Base-by-base conservation (phyloP, 2,888 invertebrate species). In the Auanema freiburgensis region DNA sequence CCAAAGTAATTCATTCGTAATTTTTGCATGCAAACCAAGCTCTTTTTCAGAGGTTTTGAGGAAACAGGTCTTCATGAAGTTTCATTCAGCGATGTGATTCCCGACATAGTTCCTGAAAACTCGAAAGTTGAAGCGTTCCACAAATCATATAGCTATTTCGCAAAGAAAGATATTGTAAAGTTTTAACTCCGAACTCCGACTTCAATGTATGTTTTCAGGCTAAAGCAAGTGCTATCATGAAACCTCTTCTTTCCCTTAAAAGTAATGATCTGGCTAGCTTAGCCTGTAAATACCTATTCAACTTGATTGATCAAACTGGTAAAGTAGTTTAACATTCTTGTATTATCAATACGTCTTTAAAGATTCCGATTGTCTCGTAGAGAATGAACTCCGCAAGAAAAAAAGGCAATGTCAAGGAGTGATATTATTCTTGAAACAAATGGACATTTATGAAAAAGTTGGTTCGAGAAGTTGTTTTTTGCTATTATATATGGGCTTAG, bases 381-480 rank as follows among this genome's bases (percentile, higher is more conserved):
- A 54, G 16, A 18, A n/a, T 10, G 54, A 60, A 18, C 40, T 60
- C 2, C 8, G 18, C 16, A 55, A 54, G 54, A 60, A 60, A 40
- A 43, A 49, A 40, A 54, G 40, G 18, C 49, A 54, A n/a, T 54
- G 53, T 25, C 49, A 60, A n/a, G 46, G 51, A n/a, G 53, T 60
- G 12, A 43, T 54, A 2, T 49, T 60, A 6, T 60, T 54, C 49
- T 18, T 60, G 44, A 60, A 60, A 43, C 60, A 60, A 41, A 60
- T 18, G 12, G 55, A 60, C 14, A 21, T 42, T 12, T 44, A 54
- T 18, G 42, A 43, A 3, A 11, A 23, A 10, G 53, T 53, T 4
- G 10, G 10, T 10, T 46, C 21, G 6, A 21, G 11, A 5, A 16
- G 16, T 18, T 16, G 3, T 46, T 10, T 46, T 46, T 16, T 46